Evolutionary conservation across 2,888 invertebrate genomes (phyloP).

Genomic region (Caenorhabditis angaria): DNA sequence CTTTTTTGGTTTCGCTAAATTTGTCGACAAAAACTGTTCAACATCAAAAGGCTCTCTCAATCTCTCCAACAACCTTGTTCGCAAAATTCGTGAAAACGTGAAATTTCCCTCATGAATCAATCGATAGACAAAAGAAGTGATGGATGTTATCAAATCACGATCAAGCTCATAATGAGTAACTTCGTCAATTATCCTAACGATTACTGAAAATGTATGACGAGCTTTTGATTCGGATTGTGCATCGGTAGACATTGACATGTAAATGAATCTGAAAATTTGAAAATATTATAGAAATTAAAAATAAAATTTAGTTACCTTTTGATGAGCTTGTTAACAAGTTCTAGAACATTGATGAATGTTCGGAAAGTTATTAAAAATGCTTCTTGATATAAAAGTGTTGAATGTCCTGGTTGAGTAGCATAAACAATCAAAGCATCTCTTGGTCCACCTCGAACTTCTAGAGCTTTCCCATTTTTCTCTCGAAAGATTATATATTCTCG

Average conservation of each 20-base stretch:
- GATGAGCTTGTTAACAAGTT: constrained; percentile 67
- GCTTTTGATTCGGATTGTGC: constrained; percentile 79
- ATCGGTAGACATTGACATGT: constrained; percentile 54
- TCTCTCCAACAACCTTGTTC: constrained; percentile 58
- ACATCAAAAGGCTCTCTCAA: constrained; percentile 45
- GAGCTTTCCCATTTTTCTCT: constrained; percentile 50
- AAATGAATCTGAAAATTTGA: constrained; percentile 58
- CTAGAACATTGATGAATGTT: constrained; percentile 63
- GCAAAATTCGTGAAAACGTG: constrained; percentile 79
- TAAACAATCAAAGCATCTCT: constrained; percentile 93
- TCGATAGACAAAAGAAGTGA: constrained; percentile 93
- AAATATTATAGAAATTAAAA: neutral
- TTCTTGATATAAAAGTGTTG: constrained; percentile 87
- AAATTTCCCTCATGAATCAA: constrained; percentile 90
- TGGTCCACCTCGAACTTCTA: constrained; percentile 84
- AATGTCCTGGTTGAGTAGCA: constrained; percentile 83
- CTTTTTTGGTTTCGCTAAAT: constrained; percentile 40
- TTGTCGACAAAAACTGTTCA: constrained; percentile 30
- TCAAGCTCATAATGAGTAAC: constrained; percentile 75
- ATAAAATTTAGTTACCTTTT: constrained; percentile 45
- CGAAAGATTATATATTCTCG: constrained; percentile 64
- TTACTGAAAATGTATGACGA: constrained; percentile 87
- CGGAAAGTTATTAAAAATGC: constrained; percentile 94
- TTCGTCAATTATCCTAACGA: constrained; percentile 93
- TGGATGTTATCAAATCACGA: constrained; percentile 53